These are phyloP conservation scores for Gonatopus flavifemur DNA, from an alignment of 1,140 invertebrate genomes.

Conservation along the genomic window DNA sequence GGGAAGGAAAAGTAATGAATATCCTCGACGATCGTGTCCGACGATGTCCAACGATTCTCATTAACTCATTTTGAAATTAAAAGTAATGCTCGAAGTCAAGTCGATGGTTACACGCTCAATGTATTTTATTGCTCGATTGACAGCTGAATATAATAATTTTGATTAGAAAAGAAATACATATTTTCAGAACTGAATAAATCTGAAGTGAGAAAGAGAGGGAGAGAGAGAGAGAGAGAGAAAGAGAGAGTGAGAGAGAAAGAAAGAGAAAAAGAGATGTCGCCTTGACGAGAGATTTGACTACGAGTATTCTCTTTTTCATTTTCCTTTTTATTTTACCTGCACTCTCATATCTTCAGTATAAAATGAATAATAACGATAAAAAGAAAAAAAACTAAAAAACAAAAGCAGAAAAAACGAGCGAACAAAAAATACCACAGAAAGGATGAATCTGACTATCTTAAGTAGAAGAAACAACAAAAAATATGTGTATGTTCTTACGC, in stretches of 20 bases:
- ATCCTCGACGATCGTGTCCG: conserved; percentile 17
- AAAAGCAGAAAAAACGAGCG: conserved; percentile 22
- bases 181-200: too few relatives aligned
- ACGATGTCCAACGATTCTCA: conserved; percentile 10
- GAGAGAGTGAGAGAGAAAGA: too few relatives aligned
- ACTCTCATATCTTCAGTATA: conserved; percentile 5
- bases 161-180: too few relatives aligned
- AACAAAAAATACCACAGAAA: too few relatives aligned
- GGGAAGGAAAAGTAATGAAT: conserved; percentile 2
- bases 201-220: too few relatives aligned
- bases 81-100: conserved; percentile 28
- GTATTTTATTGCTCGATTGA: conserved; percentile 15
- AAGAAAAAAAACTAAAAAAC: conserved; percentile 17
- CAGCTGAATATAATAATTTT: too few relatives aligned
- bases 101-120: conserved; percentile 17
- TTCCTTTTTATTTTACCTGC: not conserved
- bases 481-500: conserved; percentile 46
- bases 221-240: too few relatives aligned
- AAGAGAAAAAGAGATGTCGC: too few relatives aligned
- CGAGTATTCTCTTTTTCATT: conserved; percentile 9
- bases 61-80: too few relatives aligned
- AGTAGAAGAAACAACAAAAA: conserved; percentile 40
- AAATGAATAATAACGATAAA: conserved; percentile 1
- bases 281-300: conserved; percentile 23
- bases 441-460: conserved; percentile 46